Percentiles rank a stretch among this genome's conserved stretches.
These are phyloP conservation scores for Bradypus variegatus DNA, from an alignment of 2,797 vertebrate species.

Conservation along the genomic window DNA sequence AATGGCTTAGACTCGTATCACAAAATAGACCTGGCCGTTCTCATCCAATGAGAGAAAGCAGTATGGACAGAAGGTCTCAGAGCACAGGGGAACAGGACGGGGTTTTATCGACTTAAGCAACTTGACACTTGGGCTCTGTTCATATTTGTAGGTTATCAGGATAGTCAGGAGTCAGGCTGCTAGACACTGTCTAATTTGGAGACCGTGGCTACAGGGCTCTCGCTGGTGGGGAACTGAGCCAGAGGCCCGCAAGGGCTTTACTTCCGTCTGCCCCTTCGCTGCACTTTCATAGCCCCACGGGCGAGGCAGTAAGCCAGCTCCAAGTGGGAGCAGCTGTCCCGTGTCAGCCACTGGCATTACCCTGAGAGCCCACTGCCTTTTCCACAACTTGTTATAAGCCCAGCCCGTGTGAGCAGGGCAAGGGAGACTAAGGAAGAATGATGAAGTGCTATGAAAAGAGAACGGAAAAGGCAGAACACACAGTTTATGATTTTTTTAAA, in stretches of 20 bases:
- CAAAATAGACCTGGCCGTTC: not conserved
- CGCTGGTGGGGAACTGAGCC: not conserved
- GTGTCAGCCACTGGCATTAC: not conserved
- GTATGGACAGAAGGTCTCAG: not conserved
- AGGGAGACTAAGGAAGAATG: not conserved
- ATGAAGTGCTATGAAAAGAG: not conserved
- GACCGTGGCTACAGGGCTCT: not conserved
- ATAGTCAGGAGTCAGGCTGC: not conserved
- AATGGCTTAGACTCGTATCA: too few species aligned
- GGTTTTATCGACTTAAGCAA: not conserved
- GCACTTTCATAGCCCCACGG: not conserved
- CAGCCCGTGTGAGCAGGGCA: not conserved
- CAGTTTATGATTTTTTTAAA: not conserved
- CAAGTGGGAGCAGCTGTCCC: not conserved
- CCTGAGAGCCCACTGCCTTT: not conserved
- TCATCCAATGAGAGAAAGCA: not conserved
- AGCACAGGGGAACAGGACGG: not conserved
- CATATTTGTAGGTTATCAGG: not conserved
- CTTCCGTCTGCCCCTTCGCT: not conserved
- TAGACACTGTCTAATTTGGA: not conserved
- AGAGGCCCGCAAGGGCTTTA: not conserved
- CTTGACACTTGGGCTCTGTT: not conserved
- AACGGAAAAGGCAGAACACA: not conserved
- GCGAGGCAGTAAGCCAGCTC: not conserved
- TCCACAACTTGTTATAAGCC: not conserved